A percentile compares a stretch with the other conserved stretches of the same genome.
Evolutionary conservation across 53 echinoderm and acorn worm genomes (phyloP).

Genomic region (Zoroaster sp.): DNA sequence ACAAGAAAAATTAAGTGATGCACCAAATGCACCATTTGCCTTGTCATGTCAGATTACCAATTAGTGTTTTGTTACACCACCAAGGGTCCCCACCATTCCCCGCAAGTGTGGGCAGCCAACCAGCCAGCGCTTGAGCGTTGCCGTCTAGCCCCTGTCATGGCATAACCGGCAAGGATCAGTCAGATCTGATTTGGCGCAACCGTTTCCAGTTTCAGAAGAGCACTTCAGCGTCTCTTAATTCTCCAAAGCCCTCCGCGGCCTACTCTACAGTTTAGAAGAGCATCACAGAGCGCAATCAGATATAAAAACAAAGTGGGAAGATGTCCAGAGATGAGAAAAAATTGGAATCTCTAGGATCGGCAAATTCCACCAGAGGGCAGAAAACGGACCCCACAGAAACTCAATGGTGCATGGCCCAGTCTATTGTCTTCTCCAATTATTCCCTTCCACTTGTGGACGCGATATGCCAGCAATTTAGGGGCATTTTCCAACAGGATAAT

Average conservation of each 20-base stretch:
- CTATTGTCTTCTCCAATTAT: not conserved
- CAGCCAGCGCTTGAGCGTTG: not conserved
- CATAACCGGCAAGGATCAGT: slow-evolving; percentile 36
- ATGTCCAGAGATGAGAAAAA: not conserved
- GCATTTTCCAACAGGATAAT: slow-evolving; percentile 43
- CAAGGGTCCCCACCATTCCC: not conserved
- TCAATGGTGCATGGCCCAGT: slow-evolving; percentile 31
- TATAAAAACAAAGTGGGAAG: not conserved
- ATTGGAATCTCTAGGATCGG: not conserved
- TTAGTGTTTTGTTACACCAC: slow-evolving; percentile 52
- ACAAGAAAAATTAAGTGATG: not conserved
- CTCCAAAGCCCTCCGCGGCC: slow-evolving; percentile 28
- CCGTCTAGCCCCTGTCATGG: not conserved
- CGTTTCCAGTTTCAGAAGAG: slow-evolving; percentile 27
- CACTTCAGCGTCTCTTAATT: slow-evolving; percentile 38
- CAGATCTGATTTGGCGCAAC: slow-evolving; percentile 18
- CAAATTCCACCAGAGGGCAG: slow-evolving; percentile 1
- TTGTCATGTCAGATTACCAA: slow-evolving; percentile 56
- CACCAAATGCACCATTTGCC: slow-evolving; percentile 34
- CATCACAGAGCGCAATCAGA: not conserved
- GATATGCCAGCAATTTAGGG: slow-evolving; percentile 54
- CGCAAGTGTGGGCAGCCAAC: not conserved
- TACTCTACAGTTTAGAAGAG: not conserved
- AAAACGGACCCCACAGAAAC: slow-evolving; percentile 10
- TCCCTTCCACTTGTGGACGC: slow-evolving; percentile 8